Evolutionary conservation across 2,888 invertebrate genomes (phyloP).

Genomic region (Metellina segmentata): DNA sequence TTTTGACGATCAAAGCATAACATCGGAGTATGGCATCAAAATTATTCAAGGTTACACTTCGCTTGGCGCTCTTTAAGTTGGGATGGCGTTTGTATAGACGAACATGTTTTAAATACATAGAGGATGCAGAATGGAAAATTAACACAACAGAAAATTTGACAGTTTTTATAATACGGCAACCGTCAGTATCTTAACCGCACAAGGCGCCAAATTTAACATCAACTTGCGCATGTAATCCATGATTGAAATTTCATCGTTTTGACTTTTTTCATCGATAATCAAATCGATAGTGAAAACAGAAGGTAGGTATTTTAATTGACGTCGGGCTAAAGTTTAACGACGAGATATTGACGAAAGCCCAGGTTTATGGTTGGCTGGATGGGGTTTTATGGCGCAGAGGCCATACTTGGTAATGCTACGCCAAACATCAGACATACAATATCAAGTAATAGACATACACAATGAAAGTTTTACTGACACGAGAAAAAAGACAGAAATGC

Average conservation of each 20-base stretch:
- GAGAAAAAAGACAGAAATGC: too few relatives aligned
- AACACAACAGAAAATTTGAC: constrained; percentile 43
- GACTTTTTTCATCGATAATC: not conserved
- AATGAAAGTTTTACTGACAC: too few relatives aligned
- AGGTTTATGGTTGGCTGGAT: too few relatives aligned
- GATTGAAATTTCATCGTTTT: constrained; percentile 41
- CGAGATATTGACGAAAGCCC: too few relatives aligned
- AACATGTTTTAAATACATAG: constrained; percentile 75
- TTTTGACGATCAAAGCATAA: constrained; percentile 76
- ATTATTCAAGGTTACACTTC: constrained; percentile 73
- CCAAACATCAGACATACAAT: too few relatives aligned
- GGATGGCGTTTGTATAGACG: constrained; percentile 64
- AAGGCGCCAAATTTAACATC: constrained; percentile 73
- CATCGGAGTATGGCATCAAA: constrained; percentile 73
- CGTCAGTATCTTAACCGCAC: constrained; percentile 50
- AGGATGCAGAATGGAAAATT: constrained; percentile 43
- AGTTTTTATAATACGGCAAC: constrained; percentile 19
- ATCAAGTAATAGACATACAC: too few relatives aligned
- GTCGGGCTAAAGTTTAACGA: too few relatives aligned
- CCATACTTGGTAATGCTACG: too few relatives aligned
- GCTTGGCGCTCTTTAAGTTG: constrained; percentile 55
- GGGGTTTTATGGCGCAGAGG: too few relatives aligned
- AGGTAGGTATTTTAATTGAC: too few relatives aligned
- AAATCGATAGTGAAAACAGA: not conserved
- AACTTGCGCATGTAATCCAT: constrained; percentile 61